These are phyloP conservation scores for Lepidurus arcticus DNA, from an alignment of 1,140 invertebrate genomes.

Conservation along the genomic window DNA sequence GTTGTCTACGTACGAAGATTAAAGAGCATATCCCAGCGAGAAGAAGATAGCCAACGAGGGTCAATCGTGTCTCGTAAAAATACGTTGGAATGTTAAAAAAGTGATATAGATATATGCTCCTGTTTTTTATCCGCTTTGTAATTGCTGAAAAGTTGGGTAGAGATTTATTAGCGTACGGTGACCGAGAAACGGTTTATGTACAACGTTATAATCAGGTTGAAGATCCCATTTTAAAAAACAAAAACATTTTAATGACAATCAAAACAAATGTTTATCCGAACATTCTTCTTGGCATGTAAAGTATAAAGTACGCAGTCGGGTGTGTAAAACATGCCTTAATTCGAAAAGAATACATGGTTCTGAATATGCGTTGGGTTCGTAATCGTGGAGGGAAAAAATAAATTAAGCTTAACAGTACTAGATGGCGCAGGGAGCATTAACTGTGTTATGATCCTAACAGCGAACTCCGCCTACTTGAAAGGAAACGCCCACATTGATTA, in stretches of 20 bases:
- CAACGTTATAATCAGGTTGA: neutral
- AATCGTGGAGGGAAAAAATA: too few species aligned
- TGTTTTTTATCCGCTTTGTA: neutral
- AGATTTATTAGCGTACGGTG: neutral
- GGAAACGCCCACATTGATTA: conserved; percentile 1
- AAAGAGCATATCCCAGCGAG: neutral
- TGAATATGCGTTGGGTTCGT: too few species aligned
- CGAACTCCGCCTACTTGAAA: neutral
- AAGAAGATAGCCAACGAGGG: conserved; percentile 4
- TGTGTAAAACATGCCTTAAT: neutral
- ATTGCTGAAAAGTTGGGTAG: neutral
- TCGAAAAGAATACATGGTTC: neutral
- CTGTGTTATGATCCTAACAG: neutral
- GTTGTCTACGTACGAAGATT: neutral
- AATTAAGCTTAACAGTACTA: neutral
- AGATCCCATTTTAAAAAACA: neutral
- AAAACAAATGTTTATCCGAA: neutral
- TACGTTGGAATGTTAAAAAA: neutral
- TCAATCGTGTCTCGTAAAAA: neutral
- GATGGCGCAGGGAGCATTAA: neutral
- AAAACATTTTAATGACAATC: neutral
- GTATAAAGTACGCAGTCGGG: neutral
- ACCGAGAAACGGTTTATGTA: neutral
- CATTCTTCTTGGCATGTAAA: neutral
- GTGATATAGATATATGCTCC: neutral